A percentile compares a stretch with the other conserved stretches of the same genome.
These are phyloP conservation scores for Telmatherina bonti DNA, from an alignment of 2,797 vertebrate genomes.

Conservation along the genomic window DNA sequence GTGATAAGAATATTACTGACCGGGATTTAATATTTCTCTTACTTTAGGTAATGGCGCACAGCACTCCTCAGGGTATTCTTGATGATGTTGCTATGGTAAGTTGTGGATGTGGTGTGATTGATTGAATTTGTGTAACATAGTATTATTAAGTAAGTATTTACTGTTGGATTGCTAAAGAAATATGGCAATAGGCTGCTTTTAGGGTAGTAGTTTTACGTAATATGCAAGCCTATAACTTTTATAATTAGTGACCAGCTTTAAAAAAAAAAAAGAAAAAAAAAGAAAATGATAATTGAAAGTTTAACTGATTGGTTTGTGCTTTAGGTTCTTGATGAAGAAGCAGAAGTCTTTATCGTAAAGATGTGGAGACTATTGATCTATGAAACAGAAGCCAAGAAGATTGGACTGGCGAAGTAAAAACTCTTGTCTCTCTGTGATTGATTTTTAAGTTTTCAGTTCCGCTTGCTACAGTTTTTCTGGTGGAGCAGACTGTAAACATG, in stretches of 20 bases:
- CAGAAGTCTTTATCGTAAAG: slow-evolving; percentile 99
- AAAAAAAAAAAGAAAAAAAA: too few species aligned
- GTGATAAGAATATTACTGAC: background rate
- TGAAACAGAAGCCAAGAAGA: slow-evolving; percentile 99
- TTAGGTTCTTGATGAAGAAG: slow-evolving; percentile 99
- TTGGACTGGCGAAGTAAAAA: slow-evolving; percentile 96
- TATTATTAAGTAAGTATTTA: background rate
- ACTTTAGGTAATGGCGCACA: slow-evolving; percentile 96
- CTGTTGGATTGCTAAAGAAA: background rate
- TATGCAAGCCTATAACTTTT: too few species aligned
- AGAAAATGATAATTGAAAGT: background rate
- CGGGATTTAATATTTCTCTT: slow-evolving; percentile 10
- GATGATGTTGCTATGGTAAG: slow-evolving; percentile 99
- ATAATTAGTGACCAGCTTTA: background rate
- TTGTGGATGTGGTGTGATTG: slow-evolving; percentile 2
- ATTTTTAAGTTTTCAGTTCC: slow-evolving; percentile 38
- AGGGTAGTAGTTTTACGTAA: background rate
- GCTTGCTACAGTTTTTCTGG: slow-evolving; percentile 42
- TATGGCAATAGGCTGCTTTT: background rate
- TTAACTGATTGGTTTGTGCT: slow-evolving; percentile 33
- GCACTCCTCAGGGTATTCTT: slow-evolving; percentile 97
- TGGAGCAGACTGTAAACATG: slow-evolving; percentile 59
- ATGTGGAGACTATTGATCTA: slow-evolving; percentile 99
- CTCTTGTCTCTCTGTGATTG: slow-evolving; percentile 29
- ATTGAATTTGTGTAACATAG: background rate